These are phyloP conservation scores for Sphaerophoria rueppellii DNA, from an alignment of 2,888 invertebrate genomes.

Conservation along the genomic window DNA sequence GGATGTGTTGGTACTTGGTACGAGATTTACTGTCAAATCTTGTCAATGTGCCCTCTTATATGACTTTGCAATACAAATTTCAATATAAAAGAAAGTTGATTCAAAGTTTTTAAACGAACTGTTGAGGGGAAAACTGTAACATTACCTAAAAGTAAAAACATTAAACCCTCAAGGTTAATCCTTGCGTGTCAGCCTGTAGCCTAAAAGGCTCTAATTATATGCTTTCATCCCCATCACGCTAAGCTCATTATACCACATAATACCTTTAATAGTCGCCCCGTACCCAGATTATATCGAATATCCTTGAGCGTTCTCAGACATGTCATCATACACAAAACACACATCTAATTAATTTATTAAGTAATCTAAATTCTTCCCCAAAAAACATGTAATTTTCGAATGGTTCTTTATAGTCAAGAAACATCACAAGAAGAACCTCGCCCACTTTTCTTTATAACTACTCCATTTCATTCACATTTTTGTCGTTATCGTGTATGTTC, in stretches of 20 bases:
- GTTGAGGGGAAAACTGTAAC: neutral
- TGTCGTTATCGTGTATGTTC: constrained; percentile 40
- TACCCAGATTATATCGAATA: neutral
- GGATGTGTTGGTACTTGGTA: too few relatives aligned
- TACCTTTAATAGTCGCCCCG: neutral
- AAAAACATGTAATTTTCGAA: constrained; percentile 7
- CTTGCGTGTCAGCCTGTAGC: neutral
- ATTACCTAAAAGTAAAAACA: neutral
- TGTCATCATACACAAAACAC: neutral
- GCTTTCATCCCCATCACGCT: neutral
- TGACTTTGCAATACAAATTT: neutral
- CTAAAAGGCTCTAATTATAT: neutral
- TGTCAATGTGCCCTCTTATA: neutral
- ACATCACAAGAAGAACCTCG: constrained; percentile 40
- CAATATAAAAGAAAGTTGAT: neutral
- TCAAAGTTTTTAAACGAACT: too few relatives aligned
- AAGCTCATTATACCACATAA: neutral
- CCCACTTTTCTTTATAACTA: constrained; percentile 28
- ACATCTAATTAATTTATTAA: constrained; percentile 31
- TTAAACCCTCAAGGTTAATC: neutral
- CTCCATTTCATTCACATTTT: neutral
- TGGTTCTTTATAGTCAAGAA: constrained; percentile 10
- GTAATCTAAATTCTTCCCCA: constrained; percentile 27
- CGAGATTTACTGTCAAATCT: too few relatives aligned
- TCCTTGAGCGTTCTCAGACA: constrained; percentile 20